Base-by-base conservation (phyloP, 2,888 invertebrate species). In the Aquatica leii region DNA sequence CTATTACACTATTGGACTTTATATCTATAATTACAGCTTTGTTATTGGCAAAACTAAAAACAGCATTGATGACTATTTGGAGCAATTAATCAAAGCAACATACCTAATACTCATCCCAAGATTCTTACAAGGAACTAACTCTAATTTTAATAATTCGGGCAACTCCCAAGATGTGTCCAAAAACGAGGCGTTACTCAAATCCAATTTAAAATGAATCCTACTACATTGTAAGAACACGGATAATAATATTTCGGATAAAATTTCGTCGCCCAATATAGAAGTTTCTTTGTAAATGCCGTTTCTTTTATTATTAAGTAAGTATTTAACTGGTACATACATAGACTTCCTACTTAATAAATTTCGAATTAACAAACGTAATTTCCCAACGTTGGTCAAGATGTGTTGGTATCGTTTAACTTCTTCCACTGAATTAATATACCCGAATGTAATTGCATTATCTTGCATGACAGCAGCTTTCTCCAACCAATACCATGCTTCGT, bases 121-220 rank as follows among this genome's bases (percentile, higher is more conserved):
- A 68, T 80, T 84, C 71, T 82, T 83, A 74, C 87, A 87, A 24
- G 89, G 89, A 57, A 89, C 88, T 71, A 89, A 80, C 74, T 88
- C 87, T 65, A 86, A 78, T 59, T 80, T 80, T 35, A 82, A 74
- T 60, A 84, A 82, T 48, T 83, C 82, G 15, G 88, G 87, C 55
- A 89, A 74, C 56, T 82, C 82, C 89, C 89, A 90, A 0, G 86
- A 85, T 50, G 84, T 81, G 76, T 89, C 89, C 66, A 90, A 77
- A 74, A 90, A 89, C 60, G 85, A 83, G 1, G 85, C 79, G 77
- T 88, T 88, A 70, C 81, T 78, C 40, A 86, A 72, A 73, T 86
- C 83, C 56, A 87, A 75, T 61, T 81, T 78, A 73, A 87, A 88
- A 51, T 79, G 78, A 55, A 86, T 76, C 67, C 80, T 82, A 59